A percentile compares a stretch with the other conserved stretches of the same genome.
phyloP scores from a whole-genome alignment of 2,888 invertebrate species.

The Drosophila greeni region DNA sequence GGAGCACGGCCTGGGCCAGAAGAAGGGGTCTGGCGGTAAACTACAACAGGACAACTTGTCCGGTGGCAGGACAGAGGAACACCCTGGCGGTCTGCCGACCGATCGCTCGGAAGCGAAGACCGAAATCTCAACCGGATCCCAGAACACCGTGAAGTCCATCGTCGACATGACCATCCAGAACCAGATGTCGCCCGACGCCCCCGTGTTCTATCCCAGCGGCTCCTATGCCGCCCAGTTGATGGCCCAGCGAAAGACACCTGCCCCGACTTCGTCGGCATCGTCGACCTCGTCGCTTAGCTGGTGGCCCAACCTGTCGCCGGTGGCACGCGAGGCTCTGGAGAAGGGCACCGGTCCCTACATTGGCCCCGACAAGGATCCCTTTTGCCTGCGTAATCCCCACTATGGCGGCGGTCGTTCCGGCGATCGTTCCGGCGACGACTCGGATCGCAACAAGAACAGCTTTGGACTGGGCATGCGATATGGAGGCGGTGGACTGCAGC shows the following conservation, averaged over 20 bases:
- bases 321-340: conserved; percentile 8
- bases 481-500: not conserved
- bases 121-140: not conserved
- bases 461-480: conserved; percentile 26
- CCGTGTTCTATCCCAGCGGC: conserved; percentile 50
- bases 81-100: not conserved
- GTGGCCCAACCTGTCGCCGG: conserved; percentile 2
- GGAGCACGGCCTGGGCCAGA: not conserved
- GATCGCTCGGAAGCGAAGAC: not conserved
- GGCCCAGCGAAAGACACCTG: conserved; percentile 1
- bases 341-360: conserved; percentile 21
- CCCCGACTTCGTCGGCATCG: not conserved
- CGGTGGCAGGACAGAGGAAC: not conserved
- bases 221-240: conserved; percentile 43
- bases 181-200: conserved; percentile 51
- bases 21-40: not conserved
- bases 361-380: conserved; percentile 14
- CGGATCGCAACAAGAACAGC: conserved; percentile 20
- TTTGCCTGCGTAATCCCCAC: not conserved
- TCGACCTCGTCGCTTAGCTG: conserved; percentile 2
- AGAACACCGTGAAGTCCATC: not conserved
- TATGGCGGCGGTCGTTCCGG: not conserved
- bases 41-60: not conserved
- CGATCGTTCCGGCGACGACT: not conserved
- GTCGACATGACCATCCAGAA: not conserved